Evolutionary conservation across 92 coral and sea anemone species (phyloP).

Genomic region (Plumapathes pennacea): DNA sequence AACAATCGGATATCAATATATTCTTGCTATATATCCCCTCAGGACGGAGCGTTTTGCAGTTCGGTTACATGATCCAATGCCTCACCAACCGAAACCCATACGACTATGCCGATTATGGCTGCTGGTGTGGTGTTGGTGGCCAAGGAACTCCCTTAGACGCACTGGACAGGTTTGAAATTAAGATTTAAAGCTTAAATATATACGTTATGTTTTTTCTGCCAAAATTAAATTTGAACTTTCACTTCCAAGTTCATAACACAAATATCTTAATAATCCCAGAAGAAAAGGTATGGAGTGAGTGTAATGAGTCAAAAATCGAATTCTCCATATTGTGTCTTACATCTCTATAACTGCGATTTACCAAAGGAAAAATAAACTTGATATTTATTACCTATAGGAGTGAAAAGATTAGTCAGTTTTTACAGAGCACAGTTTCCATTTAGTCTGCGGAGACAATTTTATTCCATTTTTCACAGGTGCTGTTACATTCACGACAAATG

Average conservation of each 20-base stretch:
- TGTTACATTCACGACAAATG: constrained; percentile 62
- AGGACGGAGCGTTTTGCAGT: constrained; percentile 49
- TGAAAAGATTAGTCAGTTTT: too few relatives aligned
- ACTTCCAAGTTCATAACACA: too few relatives aligned
- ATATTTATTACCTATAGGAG: too few relatives aligned
- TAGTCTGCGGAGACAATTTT: not conserved
- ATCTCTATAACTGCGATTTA: too few relatives aligned
- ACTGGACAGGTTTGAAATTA: constrained; percentile 36
- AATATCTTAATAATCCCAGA: too few relatives aligned
- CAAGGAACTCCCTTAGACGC: constrained; percentile 48
- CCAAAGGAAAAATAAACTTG: too few relatives aligned
- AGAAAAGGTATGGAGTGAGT: too few relatives aligned
- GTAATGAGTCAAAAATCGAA: too few relatives aligned
- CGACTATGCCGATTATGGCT: constrained; percentile 52
- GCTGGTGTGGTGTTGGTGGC: constrained; percentile 70
- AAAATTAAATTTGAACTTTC: too few relatives aligned
- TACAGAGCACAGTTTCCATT: not conserved
- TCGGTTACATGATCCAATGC: constrained; percentile 46
- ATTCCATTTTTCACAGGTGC: constrained; percentile 32
- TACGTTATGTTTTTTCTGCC: not conserved
- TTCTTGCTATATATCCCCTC: not conserved
- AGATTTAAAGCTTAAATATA: not conserved
- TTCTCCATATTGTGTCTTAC: too few relatives aligned
- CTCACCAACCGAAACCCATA: constrained; percentile 18
- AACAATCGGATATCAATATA: too few relatives aligned